Conservation (phyloP, 2,888 invertebrate species). For the Agrochola lychnidis region DNA sequence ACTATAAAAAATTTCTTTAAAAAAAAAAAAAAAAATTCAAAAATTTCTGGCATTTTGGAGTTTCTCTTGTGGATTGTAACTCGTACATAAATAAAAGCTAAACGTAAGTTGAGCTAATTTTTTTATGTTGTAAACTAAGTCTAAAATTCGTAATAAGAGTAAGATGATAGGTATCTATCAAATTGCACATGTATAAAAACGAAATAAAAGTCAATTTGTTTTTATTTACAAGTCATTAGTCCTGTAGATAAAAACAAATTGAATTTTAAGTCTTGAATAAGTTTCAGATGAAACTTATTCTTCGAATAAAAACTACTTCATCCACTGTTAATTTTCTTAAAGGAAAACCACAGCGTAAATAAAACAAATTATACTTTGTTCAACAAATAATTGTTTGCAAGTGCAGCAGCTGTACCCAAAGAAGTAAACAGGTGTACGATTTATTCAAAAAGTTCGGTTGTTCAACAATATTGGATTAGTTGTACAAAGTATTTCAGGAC, state of each 20-base stretch:
- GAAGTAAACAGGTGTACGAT: constrained; percentile 44
- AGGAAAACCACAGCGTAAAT: constrained; percentile 9
- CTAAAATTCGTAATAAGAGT: not conserved
- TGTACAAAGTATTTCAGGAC: constrained; percentile 47
- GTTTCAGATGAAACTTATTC: not conserved
- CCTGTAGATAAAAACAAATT: no score
- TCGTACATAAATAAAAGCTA: not conserved
- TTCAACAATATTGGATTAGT: constrained; percentile 56
- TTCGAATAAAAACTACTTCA: constrained; percentile 1
- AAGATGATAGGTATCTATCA: not conserved
- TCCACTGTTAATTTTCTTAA: constrained; percentile 27
- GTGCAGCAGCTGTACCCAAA: constrained; percentile 37
- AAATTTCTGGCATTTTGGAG: not conserved
- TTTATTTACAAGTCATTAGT: not conserved
- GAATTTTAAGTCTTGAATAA: not conserved
- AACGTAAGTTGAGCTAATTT: not conserved
- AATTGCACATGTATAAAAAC: not conserved
- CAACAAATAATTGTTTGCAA: constrained; percentile 49
- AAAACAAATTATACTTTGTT: constrained; percentile 44
- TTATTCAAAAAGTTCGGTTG: constrained; percentile 57
- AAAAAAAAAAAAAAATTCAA: not conserved
- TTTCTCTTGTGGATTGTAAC: not conserved
- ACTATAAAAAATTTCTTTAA: not conserved
- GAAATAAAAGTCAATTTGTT: not conserved
- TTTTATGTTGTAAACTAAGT: not conserved